phyloP scores from a whole-genome alignment of 1,140 invertebrate species.

The Bactericera cockerelli region DNA sequence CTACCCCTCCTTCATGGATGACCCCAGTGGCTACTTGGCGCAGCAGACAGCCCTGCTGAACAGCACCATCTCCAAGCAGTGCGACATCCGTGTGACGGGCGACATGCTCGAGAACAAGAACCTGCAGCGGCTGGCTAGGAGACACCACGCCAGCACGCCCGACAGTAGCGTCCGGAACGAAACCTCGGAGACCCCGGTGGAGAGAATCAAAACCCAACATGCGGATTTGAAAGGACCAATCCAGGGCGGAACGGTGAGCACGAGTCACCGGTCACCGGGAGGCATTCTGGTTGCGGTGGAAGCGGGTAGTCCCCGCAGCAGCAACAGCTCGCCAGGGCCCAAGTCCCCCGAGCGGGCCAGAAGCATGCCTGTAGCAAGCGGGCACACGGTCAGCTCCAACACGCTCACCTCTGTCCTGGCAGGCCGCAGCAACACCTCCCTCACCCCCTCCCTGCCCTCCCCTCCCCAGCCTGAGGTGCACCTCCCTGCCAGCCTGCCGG shows the following conservation, averaged over 20 bases:
- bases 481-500: constrained; percentile 20
- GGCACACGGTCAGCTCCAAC: constrained; percentile 51
- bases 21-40: constrained; percentile 72
- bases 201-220: constrained; percentile 31
- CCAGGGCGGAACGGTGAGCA: constrained; percentile 55
- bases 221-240: constrained; percentile 42
- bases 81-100: constrained; percentile 5
- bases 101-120: neutral
- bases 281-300: constrained; percentile 9
- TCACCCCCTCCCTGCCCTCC: constrained; percentile 44
- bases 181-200: constrained; percentile 49
- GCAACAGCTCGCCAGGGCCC: neutral
- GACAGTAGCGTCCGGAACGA: constrained; percentile 14
- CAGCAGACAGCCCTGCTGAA: constrained; percentile 71
- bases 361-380: constrained; percentile 43
- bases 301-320: neutral
- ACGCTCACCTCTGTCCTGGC: constrained; percentile 61
- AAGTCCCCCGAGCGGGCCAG: neutral
- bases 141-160: constrained; percentile 8
- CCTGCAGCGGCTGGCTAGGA: neutral
- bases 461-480: constrained; percentile 8
- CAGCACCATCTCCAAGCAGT: constrained; percentile 59
- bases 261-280: constrained; percentile 40
- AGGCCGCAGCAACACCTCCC: constrained; percentile 53
- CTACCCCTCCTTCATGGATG: constrained; percentile 66